phyloP scores from a whole-genome alignment of 2,888 invertebrate species.

The Bimastos eiseni region DNA sequence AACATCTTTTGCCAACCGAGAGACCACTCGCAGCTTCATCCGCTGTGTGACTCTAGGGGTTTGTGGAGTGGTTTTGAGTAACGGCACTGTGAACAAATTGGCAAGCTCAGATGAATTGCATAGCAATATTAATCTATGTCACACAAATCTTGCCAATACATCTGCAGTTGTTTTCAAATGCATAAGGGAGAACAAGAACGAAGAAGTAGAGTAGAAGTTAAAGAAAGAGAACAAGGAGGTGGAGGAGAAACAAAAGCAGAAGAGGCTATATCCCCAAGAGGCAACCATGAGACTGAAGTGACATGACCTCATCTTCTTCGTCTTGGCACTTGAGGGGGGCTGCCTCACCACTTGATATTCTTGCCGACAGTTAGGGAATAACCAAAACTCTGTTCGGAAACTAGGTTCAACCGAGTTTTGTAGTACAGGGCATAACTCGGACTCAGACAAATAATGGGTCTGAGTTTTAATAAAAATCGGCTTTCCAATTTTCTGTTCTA shows the following conservation, averaged over 20 bases:
- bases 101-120: not conserved
- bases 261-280: not conserved
- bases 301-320: not conserved
- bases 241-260: not conserved
- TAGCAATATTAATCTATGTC: not conserved
- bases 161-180: not conserved
- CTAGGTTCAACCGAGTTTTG: too few relatives aligned
- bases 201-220: not conserved
- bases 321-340: not conserved
- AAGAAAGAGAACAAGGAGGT: not conserved
- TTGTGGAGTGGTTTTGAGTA: not conserved
- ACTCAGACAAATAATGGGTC: too few relatives aligned
- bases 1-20: constrained; percentile 7
- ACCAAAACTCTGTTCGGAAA: too few relatives aligned
- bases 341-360: too few relatives aligned
- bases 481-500: too few relatives aligned
- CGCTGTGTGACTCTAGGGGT: not conserved
- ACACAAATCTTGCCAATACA: not conserved
- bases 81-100: not conserved
- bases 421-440: too few relatives aligned
- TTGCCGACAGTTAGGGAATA: too few relatives aligned
- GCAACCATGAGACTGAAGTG: not conserved
- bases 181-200: not conserved
- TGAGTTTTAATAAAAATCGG: too few relatives aligned
- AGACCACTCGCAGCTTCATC: not conserved